Evolutionary conservation across 2,113 vertebrate genomes (phyloP).

Genomic region (Beaufortia kweichowensis): DNA sequence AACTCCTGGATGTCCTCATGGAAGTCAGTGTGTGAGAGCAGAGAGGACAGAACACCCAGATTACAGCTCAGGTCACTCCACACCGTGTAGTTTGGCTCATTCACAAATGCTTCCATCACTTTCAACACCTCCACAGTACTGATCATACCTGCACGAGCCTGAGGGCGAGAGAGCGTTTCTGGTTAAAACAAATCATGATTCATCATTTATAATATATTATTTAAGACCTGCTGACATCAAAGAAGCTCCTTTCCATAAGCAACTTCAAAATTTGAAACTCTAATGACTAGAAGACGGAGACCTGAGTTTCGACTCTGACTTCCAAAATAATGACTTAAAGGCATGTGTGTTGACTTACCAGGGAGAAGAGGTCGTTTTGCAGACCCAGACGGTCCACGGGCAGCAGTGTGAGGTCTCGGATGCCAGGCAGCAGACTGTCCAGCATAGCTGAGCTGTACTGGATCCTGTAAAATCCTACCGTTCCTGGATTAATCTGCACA

Average conservation of each 20-base stretch:
- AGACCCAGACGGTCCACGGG: constrained; percentile 94
- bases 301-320: not conserved
- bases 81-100: constrained; percentile 98
- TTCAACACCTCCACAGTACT: constrained; percentile 96
- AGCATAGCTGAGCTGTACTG: constrained; percentile 93
- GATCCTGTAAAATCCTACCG: constrained; percentile 96
- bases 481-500: constrained; percentile 89
- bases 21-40: constrained; percentile 96
- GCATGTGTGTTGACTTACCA: constrained; percentile 77
- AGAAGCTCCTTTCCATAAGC: not conserved
- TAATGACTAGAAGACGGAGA: constrained; percentile 1
- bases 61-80: constrained; percentile 99
- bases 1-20: constrained; percentile 95
- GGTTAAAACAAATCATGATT: too few relatives aligned
- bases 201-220: too few relatives aligned
- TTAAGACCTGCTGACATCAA: too few relatives aligned
- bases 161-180: constrained; percentile 37
- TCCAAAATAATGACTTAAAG: not conserved
- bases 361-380: constrained; percentile 96
- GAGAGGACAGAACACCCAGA: constrained; percentile 90
- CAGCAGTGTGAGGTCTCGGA: constrained; percentile 88
- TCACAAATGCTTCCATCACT: constrained; percentile 98
- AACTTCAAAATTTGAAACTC: too few relatives aligned
- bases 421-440: constrained; percentile 86
- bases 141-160: constrained; percentile 97